phyloP scores from a whole-genome alignment of 2,113 vertebrate genomes.

The Sus scrofa region T2T-Sscrofa CM000826.6:35335001-35335500 shows the following conservation, averaged over 20 bases:
- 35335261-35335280: neutral
- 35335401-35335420: neutral
- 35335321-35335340: neutral
- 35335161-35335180: neutral
- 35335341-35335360: neutral
- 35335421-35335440: slow-evolving; percentile 33
- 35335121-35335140: slow-evolving; percentile 35
- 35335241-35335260: neutral
- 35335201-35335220: neutral
- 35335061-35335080: neutral
- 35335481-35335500: slow-evolving; percentile 68
- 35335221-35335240: neutral
- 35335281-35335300: neutral
- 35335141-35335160: neutral
- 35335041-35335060: neutral
- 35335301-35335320: neutral
- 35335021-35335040: neutral
- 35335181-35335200: neutral
- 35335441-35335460: slow-evolving; percentile 18
- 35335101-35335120: neutral
- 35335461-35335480: slow-evolving; percentile 64
- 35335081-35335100: neutral
- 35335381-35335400: neutral
- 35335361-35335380: slow-evolving; percentile 42
- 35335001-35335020: neutral